These are phyloP conservation scores for Brachypodius melanocephalos DNA, from an alignment of 2,113 vertebrate genomes.

Conservation along the genomic window DNA sequence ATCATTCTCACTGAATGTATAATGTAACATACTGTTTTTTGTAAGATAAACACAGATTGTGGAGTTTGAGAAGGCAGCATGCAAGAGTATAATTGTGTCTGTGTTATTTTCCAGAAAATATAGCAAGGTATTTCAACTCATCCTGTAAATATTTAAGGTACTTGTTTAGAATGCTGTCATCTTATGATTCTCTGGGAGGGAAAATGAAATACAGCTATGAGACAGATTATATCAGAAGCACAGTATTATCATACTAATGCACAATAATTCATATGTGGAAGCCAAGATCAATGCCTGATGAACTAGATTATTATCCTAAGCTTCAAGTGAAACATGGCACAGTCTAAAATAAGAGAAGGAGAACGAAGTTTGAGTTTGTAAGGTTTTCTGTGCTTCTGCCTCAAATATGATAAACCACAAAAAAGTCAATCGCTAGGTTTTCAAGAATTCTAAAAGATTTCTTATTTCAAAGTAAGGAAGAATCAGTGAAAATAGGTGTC, in stretches of 20 bases:
- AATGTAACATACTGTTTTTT: not conserved
- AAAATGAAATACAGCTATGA: not conserved
- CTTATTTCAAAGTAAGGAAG: not conserved
- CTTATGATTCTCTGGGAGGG: not conserved
- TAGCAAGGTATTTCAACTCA: not conserved
- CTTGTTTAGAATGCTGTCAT: not conserved
- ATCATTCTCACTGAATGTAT: not conserved
- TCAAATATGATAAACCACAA: not conserved
- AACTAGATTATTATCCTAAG: not conserved
- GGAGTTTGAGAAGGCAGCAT: not conserved
- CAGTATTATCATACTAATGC: not conserved
- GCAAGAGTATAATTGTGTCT: not conserved
- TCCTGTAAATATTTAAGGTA: not conserved
- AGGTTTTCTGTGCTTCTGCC: not conserved
- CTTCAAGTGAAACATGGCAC: not conserved
- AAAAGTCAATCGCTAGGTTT: not conserved
- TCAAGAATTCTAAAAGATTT: not conserved
- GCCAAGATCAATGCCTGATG: not conserved
- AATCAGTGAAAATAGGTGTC: not conserved
- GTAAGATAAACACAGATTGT: not conserved
- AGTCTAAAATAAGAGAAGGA: not conserved
- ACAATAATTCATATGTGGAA: not conserved
- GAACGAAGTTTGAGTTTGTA: not conserved
- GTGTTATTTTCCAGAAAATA: not conserved
- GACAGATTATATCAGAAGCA: not conserved